Evolutionary conservation across 1,140 invertebrate species (phyloP), one percentile per base, ranked within the genome.

Genomic region (Cotesia typhae): DNA sequence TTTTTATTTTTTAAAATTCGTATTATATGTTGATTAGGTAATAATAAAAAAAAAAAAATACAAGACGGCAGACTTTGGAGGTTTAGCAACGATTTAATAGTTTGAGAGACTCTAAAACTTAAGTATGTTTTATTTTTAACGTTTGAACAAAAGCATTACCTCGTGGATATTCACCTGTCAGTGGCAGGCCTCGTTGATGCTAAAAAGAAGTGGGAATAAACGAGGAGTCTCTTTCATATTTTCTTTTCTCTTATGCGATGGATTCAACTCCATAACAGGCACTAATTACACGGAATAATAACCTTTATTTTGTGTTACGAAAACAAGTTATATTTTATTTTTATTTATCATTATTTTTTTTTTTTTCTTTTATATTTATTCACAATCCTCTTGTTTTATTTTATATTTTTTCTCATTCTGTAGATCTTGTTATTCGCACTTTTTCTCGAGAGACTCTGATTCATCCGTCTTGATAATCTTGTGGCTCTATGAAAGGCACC

Each of bases 381-480:
- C 20, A 65, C 65, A 60, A 52, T 57, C 12, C 61, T 51, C 67
- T 64, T 66, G 36, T 20, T 17, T 59, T 52, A 17, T 20, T 59
- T 61, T 38, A 69, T 67, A 28, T 72, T 69, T 36, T 65, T 67
- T 10, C 41, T 14, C 28, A 4, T 65, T 65, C 47, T 71, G 10
- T 60, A 60, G 37, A 41, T 69, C 55, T 69, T 38, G 36, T 60
- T 67, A 51, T 65, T 66, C 55, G 63, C 28, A 57, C 51, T 59
- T 67, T 75, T 41, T 47, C 63, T 72, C 57, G 35, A 35, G 59
- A 72, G 67, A 75, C 74, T 47, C 41, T 71, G 67, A 71, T 73
- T 73, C 74, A 75, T 75, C 71, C 71, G 72, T 75, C 71, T 75
- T 75, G 71, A 75, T 75, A 75, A 75, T 75, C 71, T 75, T 55